A percentile compares a stretch with the other conserved stretches of the same genome.
Conservation (phyloP, 2,797 vertebrate genomes). For the Falco biarmicus region DNA sequence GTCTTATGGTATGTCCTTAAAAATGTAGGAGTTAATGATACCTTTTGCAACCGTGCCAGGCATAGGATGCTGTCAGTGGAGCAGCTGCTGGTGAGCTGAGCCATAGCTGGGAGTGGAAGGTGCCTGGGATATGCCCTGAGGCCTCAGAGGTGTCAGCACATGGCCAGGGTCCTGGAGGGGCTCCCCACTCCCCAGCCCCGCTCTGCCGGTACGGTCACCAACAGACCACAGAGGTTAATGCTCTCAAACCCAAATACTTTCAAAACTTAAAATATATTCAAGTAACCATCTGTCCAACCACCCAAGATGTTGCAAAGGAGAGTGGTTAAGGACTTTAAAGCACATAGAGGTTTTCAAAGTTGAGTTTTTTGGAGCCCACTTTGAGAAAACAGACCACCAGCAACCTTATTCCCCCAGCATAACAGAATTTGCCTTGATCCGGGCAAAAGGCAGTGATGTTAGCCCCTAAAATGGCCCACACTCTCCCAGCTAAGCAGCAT, state of each 20-base stretch:
- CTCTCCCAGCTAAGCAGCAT: not conserved
- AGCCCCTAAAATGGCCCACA: not conserved
- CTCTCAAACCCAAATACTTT: not conserved
- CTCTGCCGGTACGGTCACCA: not conserved
- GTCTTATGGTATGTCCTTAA: not conserved
- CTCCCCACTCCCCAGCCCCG: rapidly evolving
- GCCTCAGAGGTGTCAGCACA: rapidly evolving
- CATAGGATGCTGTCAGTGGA: not conserved
- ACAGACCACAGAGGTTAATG: rapidly evolving
- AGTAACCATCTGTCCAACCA: not conserved
- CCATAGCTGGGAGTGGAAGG: not conserved
- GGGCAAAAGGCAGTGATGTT: not conserved
- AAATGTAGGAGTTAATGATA: not conserved
- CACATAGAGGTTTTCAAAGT: not conserved
- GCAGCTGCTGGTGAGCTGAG: not conserved
- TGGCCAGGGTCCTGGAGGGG: not conserved
- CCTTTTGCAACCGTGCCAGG: not conserved
- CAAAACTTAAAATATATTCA: not conserved
- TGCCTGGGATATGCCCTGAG: not conserved
- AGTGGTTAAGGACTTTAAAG: not conserved
- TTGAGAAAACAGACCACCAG: not conserved
- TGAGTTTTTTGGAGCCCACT: not conserved
- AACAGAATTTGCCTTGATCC: not conserved
- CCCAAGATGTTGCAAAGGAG: not conserved
- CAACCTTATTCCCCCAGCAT: not conserved